These are phyloP conservation scores for Sterna hirundo DNA, from an alignment of 2,113 vertebrate species.

Conservation along the genomic window DNA sequence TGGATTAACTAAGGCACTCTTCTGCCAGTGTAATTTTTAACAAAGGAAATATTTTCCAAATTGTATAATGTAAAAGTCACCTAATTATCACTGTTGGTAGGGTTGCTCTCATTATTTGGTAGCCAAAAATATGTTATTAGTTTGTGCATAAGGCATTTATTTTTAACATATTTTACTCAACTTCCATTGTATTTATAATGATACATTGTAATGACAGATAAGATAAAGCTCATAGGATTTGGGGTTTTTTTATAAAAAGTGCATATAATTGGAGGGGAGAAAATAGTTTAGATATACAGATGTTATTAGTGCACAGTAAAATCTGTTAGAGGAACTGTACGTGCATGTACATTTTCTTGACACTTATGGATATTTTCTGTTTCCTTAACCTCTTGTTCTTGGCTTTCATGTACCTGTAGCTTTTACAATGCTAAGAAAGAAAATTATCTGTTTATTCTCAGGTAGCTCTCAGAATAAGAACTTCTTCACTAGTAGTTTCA, in stretches of 20 bases:
- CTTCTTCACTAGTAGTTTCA: not conserved
- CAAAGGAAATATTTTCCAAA: not conserved
- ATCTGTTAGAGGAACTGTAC: not conserved
- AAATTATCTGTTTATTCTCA: not conserved
- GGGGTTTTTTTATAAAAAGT: not conserved
- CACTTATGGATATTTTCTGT: not conserved
- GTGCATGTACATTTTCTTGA: not conserved
- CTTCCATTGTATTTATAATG: not conserved
- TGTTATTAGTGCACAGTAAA: not conserved
- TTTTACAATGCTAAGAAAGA: not conserved
- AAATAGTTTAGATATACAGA: not conserved
- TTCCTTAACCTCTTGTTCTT: not conserved
- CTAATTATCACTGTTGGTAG: not conserved
- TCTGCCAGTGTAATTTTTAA: not conserved
- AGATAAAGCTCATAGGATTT: not conserved
- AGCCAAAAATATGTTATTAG: not conserved
- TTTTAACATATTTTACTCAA: not conserved
- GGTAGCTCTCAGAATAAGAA: not conserved
- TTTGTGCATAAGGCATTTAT: not conserved
- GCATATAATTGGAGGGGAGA: not conserved
- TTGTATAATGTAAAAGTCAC: not conserved
- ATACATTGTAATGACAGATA: not conserved
- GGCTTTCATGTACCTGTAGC: not conserved
- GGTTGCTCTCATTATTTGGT: not conserved
- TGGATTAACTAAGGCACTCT: not conserved